Percentiles rank a stretch among this genome's conserved stretches.
Evolutionary conservation across 1,140 invertebrate genomes (phyloP).

Genomic region (Zaprionus kolodkinae): DNA sequence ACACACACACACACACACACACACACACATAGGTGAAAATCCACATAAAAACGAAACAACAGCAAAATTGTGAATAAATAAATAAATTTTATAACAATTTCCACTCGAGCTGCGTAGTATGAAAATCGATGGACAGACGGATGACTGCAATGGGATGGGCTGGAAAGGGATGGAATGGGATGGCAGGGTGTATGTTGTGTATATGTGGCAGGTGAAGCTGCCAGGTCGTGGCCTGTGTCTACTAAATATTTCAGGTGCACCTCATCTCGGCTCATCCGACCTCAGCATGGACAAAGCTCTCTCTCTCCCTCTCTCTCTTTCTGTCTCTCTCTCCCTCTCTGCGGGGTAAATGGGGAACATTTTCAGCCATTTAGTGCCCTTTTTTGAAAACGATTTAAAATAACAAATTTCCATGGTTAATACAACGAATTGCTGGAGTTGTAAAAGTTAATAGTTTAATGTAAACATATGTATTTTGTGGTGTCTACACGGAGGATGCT

Average conservation of each 20-base stretch:
- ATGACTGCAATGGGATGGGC: too few relatives aligned
- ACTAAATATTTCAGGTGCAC: slow-evolving; percentile 10
- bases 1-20: neutral
- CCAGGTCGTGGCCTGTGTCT: slow-evolving; percentile 1
- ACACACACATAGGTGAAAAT: neutral
- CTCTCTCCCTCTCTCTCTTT: too few relatives aligned
- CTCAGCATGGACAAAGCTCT: slow-evolving; percentile 2
- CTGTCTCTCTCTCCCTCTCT: neutral
- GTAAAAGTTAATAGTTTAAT: slow-evolving; percentile 2
- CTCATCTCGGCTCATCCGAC: neutral
- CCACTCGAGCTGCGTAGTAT: slow-evolving; percentile 15
- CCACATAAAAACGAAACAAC: slow-evolving; percentile 2
- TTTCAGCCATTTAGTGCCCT: neutral
- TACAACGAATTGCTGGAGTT: slow-evolving; percentile 1
- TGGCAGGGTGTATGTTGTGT: neutral
- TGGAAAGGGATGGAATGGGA: too few relatives aligned
- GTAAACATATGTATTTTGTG: neutral
- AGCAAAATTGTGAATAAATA: slow-evolving; percentile 27
- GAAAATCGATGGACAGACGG: slow-evolving; percentile 13
- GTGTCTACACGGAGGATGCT: neutral
- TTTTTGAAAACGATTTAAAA: neutral
- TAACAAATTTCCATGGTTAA: slow-evolving; percentile 1
- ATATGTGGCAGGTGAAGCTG: neutral
- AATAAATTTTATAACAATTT: slow-evolving; percentile 28
- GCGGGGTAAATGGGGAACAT: neutral